Evolutionary conservation across 2,797 vertebrate genomes (phyloP).

Genomic region (Lophius americanus): DNA sequence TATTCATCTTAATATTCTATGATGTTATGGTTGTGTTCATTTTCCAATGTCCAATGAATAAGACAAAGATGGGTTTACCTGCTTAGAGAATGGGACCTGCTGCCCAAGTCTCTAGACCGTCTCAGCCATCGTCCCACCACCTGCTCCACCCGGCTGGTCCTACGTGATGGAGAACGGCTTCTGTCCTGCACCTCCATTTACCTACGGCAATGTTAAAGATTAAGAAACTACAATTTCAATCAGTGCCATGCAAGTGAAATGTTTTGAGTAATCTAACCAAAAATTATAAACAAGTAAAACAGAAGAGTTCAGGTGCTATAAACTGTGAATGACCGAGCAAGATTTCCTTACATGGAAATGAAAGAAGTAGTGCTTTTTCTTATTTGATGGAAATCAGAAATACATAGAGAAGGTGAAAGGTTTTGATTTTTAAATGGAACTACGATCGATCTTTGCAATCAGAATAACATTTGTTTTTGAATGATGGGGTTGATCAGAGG

Average conservation of each 20-base stretch:
- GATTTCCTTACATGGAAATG: neutral
- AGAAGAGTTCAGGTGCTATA: no score
- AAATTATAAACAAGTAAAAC: neutral
- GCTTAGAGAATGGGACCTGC: constrained; percentile 83
- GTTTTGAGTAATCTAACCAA: neutral
- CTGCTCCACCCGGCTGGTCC: constrained; percentile 93
- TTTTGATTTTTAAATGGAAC: neutral
- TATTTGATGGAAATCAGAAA: neutral
- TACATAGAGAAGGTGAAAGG: neutral
- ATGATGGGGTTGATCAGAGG: neutral
- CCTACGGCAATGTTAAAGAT: constrained; percentile 63
- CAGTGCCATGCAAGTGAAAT: neutral
- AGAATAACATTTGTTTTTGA: neutral
- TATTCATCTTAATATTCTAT: no score
- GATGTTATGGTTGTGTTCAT: no score
- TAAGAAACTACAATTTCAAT: no score
- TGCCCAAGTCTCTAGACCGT: constrained; percentile 86
- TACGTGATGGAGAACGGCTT: constrained; percentile 88
- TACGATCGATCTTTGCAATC: neutral
- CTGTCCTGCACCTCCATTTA: constrained; percentile 96
- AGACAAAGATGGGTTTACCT: constrained; percentile 39
- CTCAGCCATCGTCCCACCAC: constrained; percentile 97
- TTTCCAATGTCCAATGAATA: neutral
- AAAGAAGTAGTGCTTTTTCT: neutral
- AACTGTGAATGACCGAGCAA: neutral